Base-by-base conservation (phyloP, 2,113 vertebrate genomes). In the Atherinomorus stipes region DNA sequence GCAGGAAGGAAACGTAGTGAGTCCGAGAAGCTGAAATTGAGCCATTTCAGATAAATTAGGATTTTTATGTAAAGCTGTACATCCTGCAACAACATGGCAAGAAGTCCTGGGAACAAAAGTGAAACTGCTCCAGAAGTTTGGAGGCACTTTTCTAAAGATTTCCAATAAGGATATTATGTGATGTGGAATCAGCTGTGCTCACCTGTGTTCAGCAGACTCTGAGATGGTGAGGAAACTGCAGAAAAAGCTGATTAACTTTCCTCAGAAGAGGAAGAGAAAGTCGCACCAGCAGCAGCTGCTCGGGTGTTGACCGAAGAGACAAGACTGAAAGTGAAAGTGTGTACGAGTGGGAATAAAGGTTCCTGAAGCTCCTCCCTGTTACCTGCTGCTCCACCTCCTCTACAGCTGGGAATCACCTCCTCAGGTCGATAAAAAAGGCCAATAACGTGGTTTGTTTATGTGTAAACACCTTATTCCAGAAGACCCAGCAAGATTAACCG, bases 311-410 rank as follows among this genome's bases (percentile, higher is more conserved):
- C n/a, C n/a, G n/a, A n/a, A n/a, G n/a, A n/a, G n/a, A n/a, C n/a
- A n/a, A 13, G n/a, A 57, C 53, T 1, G 45, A 31, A 56, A 19
- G 7, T 47, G 25, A 66, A 66, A 66, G 34, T 18, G 49, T 22
- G 0, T 19, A 23, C 1, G 18, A 0, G 59, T 13, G 7, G 26
- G 60, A 7, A 5, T 26, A 22, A 12, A 8, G 2, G 23, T 15
- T 16, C 7, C 13, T 37, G 7, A 12, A 50, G 34, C 19, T 12
- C 4, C 25, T 54, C 9, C 52, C 52, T 54, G 22, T n/a, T 5
- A 23, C 34, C 50, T 26, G 11, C 25, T 53, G 6, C 19, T 34
- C 61, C 50, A n/a, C 50, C 64, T 13, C 37, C 22, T 26, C 34
- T 37, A 11, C 34, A 5, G 34, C 34, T 37, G n/a, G n/a, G n/a